Conservation (phyloP, 2,888 invertebrate genomes). For the Anoplius nigerrimus region DNA sequence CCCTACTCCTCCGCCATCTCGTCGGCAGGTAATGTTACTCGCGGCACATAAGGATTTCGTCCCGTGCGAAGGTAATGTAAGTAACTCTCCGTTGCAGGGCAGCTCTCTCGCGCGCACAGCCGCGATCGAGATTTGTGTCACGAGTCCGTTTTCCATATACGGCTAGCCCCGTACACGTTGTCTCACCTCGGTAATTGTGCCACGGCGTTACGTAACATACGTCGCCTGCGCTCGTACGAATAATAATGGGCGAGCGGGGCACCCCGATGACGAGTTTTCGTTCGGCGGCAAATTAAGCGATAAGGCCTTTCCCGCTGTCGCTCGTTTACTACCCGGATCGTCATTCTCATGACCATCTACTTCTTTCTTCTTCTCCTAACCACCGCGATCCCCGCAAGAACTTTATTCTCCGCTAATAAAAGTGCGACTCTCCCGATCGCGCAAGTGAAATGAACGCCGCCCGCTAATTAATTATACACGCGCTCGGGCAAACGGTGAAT, state of each 20-base stretch:
- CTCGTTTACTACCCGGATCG: too few species aligned
- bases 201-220: constrained; percentile 54
- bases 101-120: constrained; percentile 4
- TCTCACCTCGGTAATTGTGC: constrained; percentile 63
- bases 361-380: too few species aligned
- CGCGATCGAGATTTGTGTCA: constrained; percentile 66
- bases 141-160: constrained; percentile 68
- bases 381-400: too few species aligned
- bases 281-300: too few species aligned
- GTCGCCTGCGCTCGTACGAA: constrained; percentile 8
- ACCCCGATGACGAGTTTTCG: not conserved
- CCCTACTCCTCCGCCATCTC: too few species aligned
- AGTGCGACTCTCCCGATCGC: too few species aligned
- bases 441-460: too few species aligned
- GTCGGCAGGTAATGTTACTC: constrained; percentile 4
- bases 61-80: not conserved
- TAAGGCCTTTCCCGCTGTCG: too few species aligned
- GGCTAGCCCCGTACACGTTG: constrained; percentile 54
- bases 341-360: too few species aligned
- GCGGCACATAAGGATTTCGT: not conserved
- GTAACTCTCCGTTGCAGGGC: not conserved
- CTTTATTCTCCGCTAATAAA: too few species aligned
- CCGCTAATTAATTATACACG: too few species aligned
- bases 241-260: not conserved
- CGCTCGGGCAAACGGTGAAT: too few species aligned